Evolutionary conservation across 1,140 invertebrate species (phyloP).

Genomic region (Trinorchestia longiramus): DNA sequence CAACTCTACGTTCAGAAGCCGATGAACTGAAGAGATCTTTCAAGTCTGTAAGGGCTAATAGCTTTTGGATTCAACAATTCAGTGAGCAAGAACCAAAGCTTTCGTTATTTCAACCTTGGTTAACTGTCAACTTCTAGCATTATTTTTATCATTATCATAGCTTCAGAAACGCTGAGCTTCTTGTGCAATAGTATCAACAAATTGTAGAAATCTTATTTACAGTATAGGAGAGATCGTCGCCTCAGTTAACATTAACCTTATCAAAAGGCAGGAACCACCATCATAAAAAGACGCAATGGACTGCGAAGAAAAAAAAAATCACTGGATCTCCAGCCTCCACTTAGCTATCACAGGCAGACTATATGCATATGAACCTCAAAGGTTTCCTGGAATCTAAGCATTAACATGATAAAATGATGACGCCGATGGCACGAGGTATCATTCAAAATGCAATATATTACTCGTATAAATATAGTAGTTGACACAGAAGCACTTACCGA

Average conservation of each 20-base stretch:
- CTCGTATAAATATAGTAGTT: conserved; percentile 39
- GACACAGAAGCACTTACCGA: conserved; percentile 53
- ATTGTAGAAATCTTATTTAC: conserved; percentile 31
- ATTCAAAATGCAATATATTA: conserved; percentile 52
- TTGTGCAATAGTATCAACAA: conserved; percentile 22
- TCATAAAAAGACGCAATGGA: neutral
- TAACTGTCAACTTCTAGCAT: neutral
- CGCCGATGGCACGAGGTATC: conserved; percentile 41
- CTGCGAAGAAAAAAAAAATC: conserved; percentile 17
- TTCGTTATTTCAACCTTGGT: conserved; percentile 4
- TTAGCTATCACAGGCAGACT: conserved; percentile 49
- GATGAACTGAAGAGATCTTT: neutral
- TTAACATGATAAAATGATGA: neutral
- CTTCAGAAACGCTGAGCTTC: neutral
- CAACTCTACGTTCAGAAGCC: conserved; percentile 37
- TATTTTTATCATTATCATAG: neutral
- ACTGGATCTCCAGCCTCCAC: conserved; percentile 47
- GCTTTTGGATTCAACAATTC: conserved; percentile 4
- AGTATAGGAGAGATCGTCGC: neutral
- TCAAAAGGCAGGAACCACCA: neutral
- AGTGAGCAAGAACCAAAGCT: conserved; percentile 49
- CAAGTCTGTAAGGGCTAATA: neutral
- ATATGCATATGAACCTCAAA: conserved; percentile 25
- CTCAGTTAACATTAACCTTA: conserved; percentile 19
- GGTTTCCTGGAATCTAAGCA: conserved; percentile 15